Percentiles rank a stretch among this genome's conserved stretches.
These are phyloP conservation scores for Drosophila neonasuta DNA, from an alignment of 2,888 invertebrate genomes.

Conservation along the genomic window DNA sequence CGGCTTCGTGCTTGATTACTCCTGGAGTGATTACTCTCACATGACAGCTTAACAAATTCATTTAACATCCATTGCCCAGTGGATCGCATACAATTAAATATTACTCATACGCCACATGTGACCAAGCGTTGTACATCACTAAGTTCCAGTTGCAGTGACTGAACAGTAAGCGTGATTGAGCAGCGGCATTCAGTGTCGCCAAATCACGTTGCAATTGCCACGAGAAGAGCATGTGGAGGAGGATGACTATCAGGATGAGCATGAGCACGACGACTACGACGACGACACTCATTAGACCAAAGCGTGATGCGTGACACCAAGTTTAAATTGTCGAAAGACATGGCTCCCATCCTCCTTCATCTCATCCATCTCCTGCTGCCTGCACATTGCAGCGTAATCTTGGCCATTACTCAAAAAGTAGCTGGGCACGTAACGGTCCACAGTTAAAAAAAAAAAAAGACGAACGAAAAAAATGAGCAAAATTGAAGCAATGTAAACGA, in stretches of 20 bases:
- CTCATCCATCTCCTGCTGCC: conserved; percentile 39
- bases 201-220: conserved; percentile 72
- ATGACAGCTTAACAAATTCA: conserved; percentile 26
- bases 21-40: not conserved
- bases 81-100: conserved; percentile 44
- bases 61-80: conserved; percentile 23
- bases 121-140: conserved; percentile 37
- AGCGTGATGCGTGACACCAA: conserved; percentile 74
- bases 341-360: conserved; percentile 27
- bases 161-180: conserved; percentile 55
- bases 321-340: conserved; percentile 66
- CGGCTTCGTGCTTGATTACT: not conserved
- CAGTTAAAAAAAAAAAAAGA: conserved; percentile 33
- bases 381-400: conserved; percentile 69
- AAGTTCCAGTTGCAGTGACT: conserved; percentile 15
- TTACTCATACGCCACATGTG: conserved; percentile 58
- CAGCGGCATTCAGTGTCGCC: conserved; percentile 54
- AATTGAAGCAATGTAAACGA: conserved; percentile 50
- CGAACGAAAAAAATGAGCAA: conserved; percentile 3
- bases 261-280: conserved; percentile 13
- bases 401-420: conserved; percentile 72
- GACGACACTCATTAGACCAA: conserved; percentile 66
- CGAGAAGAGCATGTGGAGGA: conserved; percentile 21
- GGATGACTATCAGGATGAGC: conserved; percentile 31
- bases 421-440: conserved; percentile 60